Conservation (phyloP, 2,888 invertebrate genomes). For the Marronus borbonicus region DNA sequence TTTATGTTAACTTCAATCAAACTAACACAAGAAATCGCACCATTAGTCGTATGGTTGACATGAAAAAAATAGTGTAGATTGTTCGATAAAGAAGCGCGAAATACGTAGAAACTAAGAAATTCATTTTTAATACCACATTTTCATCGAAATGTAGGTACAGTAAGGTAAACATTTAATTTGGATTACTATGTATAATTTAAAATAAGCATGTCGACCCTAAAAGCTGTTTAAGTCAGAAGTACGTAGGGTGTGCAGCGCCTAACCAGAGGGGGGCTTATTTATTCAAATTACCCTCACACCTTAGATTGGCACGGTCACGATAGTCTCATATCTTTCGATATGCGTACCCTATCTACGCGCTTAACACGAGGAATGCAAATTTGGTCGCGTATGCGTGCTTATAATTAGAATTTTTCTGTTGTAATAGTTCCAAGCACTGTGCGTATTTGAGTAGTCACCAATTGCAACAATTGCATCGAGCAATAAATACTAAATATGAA, state of each 20-base stretch:
- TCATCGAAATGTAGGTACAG: too few species aligned
- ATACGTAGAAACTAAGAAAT: too few species aligned
- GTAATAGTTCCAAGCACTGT: neutral
- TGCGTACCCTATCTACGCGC: neutral
- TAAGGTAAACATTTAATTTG: too few species aligned
- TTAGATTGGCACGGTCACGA: constrained; percentile 14
- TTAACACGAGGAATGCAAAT: constrained; percentile 28
- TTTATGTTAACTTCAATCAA: too few species aligned
- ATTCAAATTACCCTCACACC: constrained; percentile 31
- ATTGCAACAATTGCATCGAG: neutral
- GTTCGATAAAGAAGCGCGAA: too few species aligned
- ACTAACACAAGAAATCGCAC: too few species aligned
- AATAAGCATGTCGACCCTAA: too few species aligned
- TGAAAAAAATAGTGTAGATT: too few species aligned
- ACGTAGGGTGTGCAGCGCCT: constrained; percentile 2
- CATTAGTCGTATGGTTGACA: too few species aligned
- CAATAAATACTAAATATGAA: neutral
- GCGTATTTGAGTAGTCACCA: neutral
- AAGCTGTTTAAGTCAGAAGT: neutral
- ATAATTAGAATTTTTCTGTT: constrained; percentile 29
- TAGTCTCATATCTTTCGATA: neutral
- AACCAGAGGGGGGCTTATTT: constrained; percentile 7
- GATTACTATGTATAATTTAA: too few species aligned
- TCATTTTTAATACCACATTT: too few species aligned
- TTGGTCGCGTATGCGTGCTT: constrained; percentile 1